A percentile compares a stretch with the other conserved stretches of the same genome.
Evolutionary conservation across 2,113 vertebrate species (phyloP).

Genomic region (Picathartes gymnocephalus): DNA sequence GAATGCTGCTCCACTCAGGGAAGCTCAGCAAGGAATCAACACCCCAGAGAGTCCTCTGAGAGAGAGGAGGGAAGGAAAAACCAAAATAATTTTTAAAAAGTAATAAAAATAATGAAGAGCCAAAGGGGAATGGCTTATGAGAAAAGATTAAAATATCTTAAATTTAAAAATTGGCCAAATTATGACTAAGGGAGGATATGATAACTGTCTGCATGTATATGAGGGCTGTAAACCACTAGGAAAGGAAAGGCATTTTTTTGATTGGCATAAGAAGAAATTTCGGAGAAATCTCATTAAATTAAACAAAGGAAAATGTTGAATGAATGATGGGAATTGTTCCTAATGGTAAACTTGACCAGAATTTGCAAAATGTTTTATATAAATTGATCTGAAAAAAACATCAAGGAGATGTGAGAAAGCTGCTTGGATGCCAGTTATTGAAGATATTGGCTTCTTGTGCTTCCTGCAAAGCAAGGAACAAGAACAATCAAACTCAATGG

Average conservation of each 20-base stretch:
- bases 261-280: neutral
- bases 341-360: neutral
- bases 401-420: neutral
- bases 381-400: neutral
- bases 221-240: neutral
- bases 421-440: neutral
- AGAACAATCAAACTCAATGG: neutral
- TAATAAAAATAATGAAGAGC: neutral
- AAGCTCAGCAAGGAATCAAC: neutral
- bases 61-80: neutral
- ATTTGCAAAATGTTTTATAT: neutral
- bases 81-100: neutral
- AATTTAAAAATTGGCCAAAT: constrained; percentile 6
- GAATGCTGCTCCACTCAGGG: neutral
- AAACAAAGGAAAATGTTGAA: neutral
- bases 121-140: neutral
- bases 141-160: neutral
- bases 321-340: neutral
- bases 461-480: neutral
- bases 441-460: neutral
- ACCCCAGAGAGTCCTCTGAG: neutral
- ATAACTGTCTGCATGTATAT: neutral
- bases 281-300: neutral
- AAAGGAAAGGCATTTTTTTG: neutral
- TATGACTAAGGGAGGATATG: constrained; percentile 18